A percentile compares a stretch with the other conserved stretches of the same genome.
Conservation (phyloP, 92 coral and sea anemone species). For the Chrysogorgia sp. region DNA sequence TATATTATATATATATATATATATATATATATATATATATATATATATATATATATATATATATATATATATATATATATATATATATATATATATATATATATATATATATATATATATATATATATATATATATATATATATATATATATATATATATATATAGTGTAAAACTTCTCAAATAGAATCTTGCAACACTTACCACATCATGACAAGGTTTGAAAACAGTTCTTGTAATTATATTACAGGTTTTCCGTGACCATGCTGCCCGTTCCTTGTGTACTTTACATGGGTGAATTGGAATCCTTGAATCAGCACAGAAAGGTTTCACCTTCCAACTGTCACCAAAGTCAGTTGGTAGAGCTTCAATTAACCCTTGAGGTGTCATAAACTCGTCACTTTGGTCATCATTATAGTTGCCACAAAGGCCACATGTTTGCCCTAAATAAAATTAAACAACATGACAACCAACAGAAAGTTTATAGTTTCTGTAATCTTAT, state of each 20-base stretch:
- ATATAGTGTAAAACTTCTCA: too few species aligned
- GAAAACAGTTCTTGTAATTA: slow-evolving; percentile 64
- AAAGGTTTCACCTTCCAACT: slow-evolving; percentile 30
- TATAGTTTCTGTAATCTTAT: too few species aligned
- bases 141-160: too few species aligned
- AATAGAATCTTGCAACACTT: not conserved
- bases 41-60: too few species aligned
- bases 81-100: too few species aligned
- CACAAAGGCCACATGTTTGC: slow-evolving; percentile 80
- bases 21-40: too few species aligned
- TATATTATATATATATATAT: too few species aligned
- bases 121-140: too few species aligned
- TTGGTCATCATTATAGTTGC: slow-evolving; percentile 77
- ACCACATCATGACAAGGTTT: slow-evolving; percentile 62
- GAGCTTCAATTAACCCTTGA: slow-evolving; percentile 66
- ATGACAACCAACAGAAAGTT: too few species aligned
- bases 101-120: too few species aligned
- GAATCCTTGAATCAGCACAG: slow-evolving; percentile 24
- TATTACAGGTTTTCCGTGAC: slow-evolving; percentile 49
- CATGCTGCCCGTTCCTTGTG: slow-evolving; percentile 47
- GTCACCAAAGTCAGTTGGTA: slow-evolving; percentile 53
- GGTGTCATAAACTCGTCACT: slow-evolving; percentile 68
- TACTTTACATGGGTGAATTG: slow-evolving; percentile 44
- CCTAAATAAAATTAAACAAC: slow-evolving; percentile 12
- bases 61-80: too few species aligned